Conservation (phyloP, 1,140 invertebrate species). For the Cylas formicarius region DNA sequence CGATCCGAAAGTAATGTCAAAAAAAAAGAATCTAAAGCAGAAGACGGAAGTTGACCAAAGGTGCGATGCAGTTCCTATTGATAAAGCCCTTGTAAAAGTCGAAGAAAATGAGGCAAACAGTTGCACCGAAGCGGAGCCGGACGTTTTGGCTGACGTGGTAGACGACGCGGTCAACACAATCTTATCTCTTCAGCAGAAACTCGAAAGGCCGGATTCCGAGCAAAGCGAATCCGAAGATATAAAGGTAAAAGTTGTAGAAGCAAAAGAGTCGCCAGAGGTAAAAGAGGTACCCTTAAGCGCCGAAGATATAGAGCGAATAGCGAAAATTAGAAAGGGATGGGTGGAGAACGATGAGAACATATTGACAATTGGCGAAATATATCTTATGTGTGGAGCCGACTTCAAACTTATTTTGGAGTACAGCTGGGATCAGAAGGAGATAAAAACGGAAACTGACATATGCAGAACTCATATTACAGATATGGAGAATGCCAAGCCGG, state of each 20-base stretch:
- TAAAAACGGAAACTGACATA: constrained; percentile 3
- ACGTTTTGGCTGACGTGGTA: constrained; percentile 24
- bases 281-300: constrained; percentile 1
- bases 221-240: constrained; percentile 10
- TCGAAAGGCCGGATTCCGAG: constrained; percentile 16
- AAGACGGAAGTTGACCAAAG: constrained; percentile 17
- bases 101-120: constrained; percentile 18
- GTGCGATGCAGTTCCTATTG: constrained; percentile 6
- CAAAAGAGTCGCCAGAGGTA: neutral
- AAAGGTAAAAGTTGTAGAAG: constrained; percentile 7
- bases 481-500: too few relatives aligned
- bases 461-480: too few relatives aligned
- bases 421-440: constrained; percentile 58
- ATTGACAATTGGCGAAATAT: constrained; percentile 82
- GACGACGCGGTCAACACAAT: constrained; percentile 37
- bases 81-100: constrained; percentile 15
- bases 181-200: constrained; percentile 26
- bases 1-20: constrained; percentile 11
- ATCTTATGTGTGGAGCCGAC: constrained; percentile 79
- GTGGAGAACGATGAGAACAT: constrained; percentile 63
- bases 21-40: constrained; percentile 39
- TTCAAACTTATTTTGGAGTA: constrained; percentile 76
- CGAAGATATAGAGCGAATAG: constrained; percentile 32
- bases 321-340: constrained; percentile 70
- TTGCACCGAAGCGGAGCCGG: constrained; percentile 11